phyloP scores from a whole-genome alignment of 2,113 vertebrate genomes.

The Pantherophis guttatus region DNA sequence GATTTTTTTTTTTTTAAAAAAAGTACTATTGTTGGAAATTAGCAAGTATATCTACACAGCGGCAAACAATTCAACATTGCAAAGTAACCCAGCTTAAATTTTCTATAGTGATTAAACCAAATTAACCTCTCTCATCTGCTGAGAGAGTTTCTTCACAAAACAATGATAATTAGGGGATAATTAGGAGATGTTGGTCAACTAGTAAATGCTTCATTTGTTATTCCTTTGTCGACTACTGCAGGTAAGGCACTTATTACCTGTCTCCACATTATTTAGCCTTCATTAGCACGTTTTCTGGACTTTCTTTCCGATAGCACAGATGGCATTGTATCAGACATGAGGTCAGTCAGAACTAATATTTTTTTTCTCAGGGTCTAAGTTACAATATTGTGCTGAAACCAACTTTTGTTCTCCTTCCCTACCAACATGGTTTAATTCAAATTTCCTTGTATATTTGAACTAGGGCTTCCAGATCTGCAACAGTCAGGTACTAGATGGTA shows the following conservation, averaged over 20 bases:
- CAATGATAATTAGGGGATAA: not conserved
- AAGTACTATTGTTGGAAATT: not conserved
- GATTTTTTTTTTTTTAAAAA: not conserved
- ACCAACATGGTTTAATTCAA: not conserved
- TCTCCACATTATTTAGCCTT: not conserved
- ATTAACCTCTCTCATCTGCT: not conserved
- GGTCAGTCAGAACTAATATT: not conserved
- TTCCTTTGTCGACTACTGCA: not conserved
- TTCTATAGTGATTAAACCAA: not conserved
- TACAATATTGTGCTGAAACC: not conserved
- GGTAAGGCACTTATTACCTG: not conserved
- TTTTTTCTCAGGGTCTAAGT: not conserved
- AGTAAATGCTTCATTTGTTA: not conserved
- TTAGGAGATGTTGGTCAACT: not conserved
- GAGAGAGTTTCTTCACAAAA: not conserved
- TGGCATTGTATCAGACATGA: not conserved
- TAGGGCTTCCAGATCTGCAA: not conserved
- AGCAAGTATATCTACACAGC: not conserved
- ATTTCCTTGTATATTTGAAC: not conserved
- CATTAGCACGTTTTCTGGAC: not conserved
- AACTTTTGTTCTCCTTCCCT: not conserved
- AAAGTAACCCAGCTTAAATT: not conserved
- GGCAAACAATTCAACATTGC: not conserved
- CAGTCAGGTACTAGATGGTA: not conserved
- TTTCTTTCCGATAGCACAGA: not conserved